Base-by-base conservation (phyloP, 2,888 invertebrate genomes). In the Seira musarum region DNA sequence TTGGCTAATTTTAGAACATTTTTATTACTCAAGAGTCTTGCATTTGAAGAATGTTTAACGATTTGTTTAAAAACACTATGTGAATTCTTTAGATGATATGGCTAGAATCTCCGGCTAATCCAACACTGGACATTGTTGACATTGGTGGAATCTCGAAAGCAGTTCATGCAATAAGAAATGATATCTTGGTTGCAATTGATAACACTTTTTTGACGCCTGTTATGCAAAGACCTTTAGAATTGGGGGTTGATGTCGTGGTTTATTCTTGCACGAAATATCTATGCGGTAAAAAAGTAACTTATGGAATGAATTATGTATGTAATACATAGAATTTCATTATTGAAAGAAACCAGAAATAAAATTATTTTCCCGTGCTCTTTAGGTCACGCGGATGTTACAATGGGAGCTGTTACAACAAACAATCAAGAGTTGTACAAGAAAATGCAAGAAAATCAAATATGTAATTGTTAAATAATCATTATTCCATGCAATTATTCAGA, bases 211-310 rank as follows among this genome's bases (percentile, higher is more conserved):
- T 83, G 64, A 85, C 86, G n/a, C 85, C 85, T 10, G 78, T 85
- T 5, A 60, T 86, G 69, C 88, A 91, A 90, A 87, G 90, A 66
- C 92, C 92, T 8, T 87, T 92, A 53, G 88, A 88, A 22, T 88
- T 91, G 19, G 92, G 92, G n/a, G 91, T 91, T 17, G 91, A 92
- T 86, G 88, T 91, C 22, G 90, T 90, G 10, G 88, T 91, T 86
- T 91, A 92, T 87, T 92, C 92, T 0, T 87, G 91, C 79, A 91
- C 92, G n/a, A 92, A 92, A 88, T 92, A 92, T 87, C 90, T 92
- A 88, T 92, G 92, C 88, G 92, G 92, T 76, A 76, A n/a, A n/a
- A n/a, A n/a, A n/a, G n/a, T n/a, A n/a, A n/a, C n/a, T n/a, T n/a
- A n/a, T n/a, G n/a, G n/a, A n/a, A n/a, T n/a, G n/a, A n/a, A n/a